Conservation (phyloP, 2,797 vertebrate species). For the Lutjanus argentimaculatus region DNA sequence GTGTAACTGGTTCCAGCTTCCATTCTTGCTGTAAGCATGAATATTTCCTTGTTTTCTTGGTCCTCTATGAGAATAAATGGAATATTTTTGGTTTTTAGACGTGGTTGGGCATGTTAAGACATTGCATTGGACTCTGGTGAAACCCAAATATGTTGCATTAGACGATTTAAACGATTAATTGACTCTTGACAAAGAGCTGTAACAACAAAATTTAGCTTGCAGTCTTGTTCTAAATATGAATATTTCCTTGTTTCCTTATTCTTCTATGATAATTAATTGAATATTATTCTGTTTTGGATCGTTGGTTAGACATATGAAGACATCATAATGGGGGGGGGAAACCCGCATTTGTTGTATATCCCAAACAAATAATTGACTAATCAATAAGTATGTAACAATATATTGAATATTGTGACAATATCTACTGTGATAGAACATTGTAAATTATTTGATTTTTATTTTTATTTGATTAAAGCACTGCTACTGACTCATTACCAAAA, state of each 20-base stretch:
- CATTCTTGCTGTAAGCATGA: not conserved
- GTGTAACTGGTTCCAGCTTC: not conserved
- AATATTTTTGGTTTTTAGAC: not conserved
- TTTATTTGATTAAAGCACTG: too few species aligned
- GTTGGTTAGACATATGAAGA: not conserved
- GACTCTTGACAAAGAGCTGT: too few species aligned
- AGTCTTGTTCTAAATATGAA: not conserved
- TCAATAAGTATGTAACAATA: too few species aligned
- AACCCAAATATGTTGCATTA: not conserved
- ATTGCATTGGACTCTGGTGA: not conserved
- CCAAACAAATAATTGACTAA: not conserved
- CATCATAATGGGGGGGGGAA: not conserved
- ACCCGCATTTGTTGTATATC: not conserved
- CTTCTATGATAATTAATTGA: not conserved
- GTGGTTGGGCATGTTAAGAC: not conserved
- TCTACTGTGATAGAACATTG: too few species aligned
- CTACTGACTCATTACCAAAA: too few species aligned
- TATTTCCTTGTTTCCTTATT: not conserved
- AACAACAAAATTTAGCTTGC: not conserved
- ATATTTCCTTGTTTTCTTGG: not conserved
- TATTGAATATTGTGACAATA: too few species aligned
- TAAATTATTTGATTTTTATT: too few species aligned
- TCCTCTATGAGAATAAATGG: not conserved
- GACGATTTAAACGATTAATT: too few species aligned
- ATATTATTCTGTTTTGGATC: not conserved